A percentile compares a stretch with the other conserved stretches of the same genome.
Conservation (phyloP, 2,113 vertebrate genomes). For the rabbit (Oryctolagus cuniculus) region mOryCun1.1 NC_091440.1:125136501-125137000, state of each 20-base stretch:
- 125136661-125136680: conserved; percentile 48
- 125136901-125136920: conserved; percentile 73
- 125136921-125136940: conserved; percentile 67
- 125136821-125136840: neutral
- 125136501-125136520: neutral
- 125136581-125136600: neutral
- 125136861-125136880: neutral
- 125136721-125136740: neutral
- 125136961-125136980: conserved; percentile 71
- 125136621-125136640: conserved; percentile 26
- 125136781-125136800: neutral
- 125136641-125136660: neutral
- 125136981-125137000: conserved; percentile 58
- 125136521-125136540: neutral
- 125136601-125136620: neutral
- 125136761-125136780: neutral
- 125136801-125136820: neutral
- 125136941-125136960: conserved; percentile 83
- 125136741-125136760: neutral
- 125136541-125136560: neutral
- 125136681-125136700: neutral
- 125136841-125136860: neutral
- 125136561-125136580: too few relatives aligned
- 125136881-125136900: conserved; percentile 54
- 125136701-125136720: neutral